Evolutionary conservation across 2,113 vertebrate species (phyloP), one percentile per base, ranked within the genome.

Genomic region (Albula goreensis): DNA sequence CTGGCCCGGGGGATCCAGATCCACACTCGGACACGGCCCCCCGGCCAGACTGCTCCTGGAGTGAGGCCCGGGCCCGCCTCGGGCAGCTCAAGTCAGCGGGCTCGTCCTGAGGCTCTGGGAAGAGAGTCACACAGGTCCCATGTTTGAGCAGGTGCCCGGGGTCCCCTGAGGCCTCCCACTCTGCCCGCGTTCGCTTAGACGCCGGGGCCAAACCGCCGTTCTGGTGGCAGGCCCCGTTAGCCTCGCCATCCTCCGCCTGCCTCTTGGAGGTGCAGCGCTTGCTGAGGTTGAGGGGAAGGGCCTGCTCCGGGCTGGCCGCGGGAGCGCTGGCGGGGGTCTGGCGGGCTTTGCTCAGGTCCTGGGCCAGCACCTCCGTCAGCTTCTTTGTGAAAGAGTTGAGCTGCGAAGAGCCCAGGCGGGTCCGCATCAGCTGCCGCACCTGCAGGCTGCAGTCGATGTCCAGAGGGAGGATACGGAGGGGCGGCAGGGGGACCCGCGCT

Each of bases 381-480:
- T 94, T 90, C 31, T 94, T 94, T 78, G 94, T 95, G 92, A 96
- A 96, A 49, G 90, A 93, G 89, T 94, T 93, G 85, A 95, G 90
- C 85, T 96, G 94, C 2, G 93, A 85, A 0, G 94, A 89, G 25
- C 93, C 94, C 57, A 96, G 86, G 0, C 91, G 94, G 50, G 92
- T 92, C 80, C 92, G 90, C 95, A 96, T 96, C 87, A 96, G 89
- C 91, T 95, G 94, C 19, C 92, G 92, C n/a, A 96, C 93, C 89
- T 95, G 95, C 78, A 96, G 93, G 48, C 94, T 95, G 85, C 95
- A 96, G 90, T 94, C 95, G n/a, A 96, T 92, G 87, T 96, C 94
- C 52, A 96, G 74, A 0, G 95, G 95, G 22, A 96, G 91, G 82
- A 96, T 94, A 77, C 94, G 87, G 19, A 96, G 93, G 0, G 95